Base-by-base conservation (phyloP, 2,113 vertebrate genomes). In the Odontophorus gujanensis region DNA sequence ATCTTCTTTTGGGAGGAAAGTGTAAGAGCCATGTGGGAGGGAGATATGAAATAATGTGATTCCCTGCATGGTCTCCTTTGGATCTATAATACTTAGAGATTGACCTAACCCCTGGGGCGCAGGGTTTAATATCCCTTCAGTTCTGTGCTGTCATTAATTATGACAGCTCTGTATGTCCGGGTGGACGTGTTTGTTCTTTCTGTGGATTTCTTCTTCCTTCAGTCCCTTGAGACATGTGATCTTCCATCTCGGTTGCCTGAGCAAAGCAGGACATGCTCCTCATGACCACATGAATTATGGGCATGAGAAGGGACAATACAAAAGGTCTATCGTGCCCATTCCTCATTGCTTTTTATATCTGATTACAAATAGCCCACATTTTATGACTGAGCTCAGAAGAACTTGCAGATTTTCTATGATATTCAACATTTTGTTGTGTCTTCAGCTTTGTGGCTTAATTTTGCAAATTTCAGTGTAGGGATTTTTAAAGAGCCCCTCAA, bases 401-500 rank as follows among this genome's bases (percentile, higher is more conserved):
- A 47, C 55, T 59, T 55, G 79, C 79, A 89, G 53, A 38, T 61
- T 68, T 51, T 26, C 25, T 51, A 51, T 51, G 50, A 26, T 51
- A 51, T 75, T 72, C 1, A 72, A 57, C 38, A 4, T 86, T 92
- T 90, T 76, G 26, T 81, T 69, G 25, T 78, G 58, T 34, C 50
- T 85, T 93, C 80, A 66, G 81, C 78, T 92, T 74, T 42, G 42
- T 63, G 89, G 87, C 94, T 92, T 94, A 87, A 8, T 90, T 87
- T 90, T 81, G 77, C 74, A 77, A 69, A 58, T 94, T 91, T 85
- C 75, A 89, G 26, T 82, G 8, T 32, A 47, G 67, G 62, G 81
- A 42, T 75, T 95, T 93, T 94, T 82, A 50, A 19, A 89, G 94
- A 94, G 78, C 67, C 81, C 86, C 86, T 92, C 86, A 79, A 96